These are phyloP conservation scores for Ennomos quercinarius DNA, from an alignment of 2,888 invertebrate species.

Conservation along the genomic window DNA sequence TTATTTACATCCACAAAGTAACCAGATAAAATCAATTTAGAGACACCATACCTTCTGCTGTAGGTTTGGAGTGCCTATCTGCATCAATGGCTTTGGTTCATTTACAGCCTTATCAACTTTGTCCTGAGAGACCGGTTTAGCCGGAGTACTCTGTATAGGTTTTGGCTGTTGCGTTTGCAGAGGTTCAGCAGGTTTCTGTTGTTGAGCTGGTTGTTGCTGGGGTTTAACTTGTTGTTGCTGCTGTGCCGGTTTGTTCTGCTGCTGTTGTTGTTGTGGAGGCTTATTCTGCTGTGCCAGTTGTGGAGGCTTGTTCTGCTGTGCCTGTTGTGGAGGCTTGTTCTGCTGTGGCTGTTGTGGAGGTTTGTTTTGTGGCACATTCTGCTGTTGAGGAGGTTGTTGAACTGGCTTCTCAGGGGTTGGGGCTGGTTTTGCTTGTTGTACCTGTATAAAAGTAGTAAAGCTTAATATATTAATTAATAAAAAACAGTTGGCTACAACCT, in stretches of 20 bases:
- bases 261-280: conserved; percentile 44
- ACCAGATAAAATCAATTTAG: neutral
- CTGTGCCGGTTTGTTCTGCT: conserved; percentile 36
- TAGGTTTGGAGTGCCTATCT: conserved; percentile 51
- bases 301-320: conserved; percentile 40
- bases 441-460: neutral
- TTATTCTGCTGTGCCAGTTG: conserved; percentile 40
- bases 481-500: too few species aligned
- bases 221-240: conserved; percentile 37
- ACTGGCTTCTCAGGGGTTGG: conserved; percentile 43
- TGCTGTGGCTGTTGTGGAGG: conserved; percentile 41
- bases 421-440: conserved; percentile 38
- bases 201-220: conserved; percentile 30
- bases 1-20: too few species aligned
- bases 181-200: conserved; percentile 34
- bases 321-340: conserved; percentile 36
- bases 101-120: conserved; percentile 63
- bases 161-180: conserved; percentile 35
- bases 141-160: conserved; percentile 46
- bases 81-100: conserved; percentile 56
- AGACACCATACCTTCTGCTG: conserved; percentile 43
- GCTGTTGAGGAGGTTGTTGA: conserved; percentile 32
- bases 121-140: conserved; percentile 58
- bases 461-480: neutral
- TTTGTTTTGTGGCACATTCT: conserved; percentile 41